Conservation (phyloP, 2,888 invertebrate species). For the Busseola fusca region DNA sequence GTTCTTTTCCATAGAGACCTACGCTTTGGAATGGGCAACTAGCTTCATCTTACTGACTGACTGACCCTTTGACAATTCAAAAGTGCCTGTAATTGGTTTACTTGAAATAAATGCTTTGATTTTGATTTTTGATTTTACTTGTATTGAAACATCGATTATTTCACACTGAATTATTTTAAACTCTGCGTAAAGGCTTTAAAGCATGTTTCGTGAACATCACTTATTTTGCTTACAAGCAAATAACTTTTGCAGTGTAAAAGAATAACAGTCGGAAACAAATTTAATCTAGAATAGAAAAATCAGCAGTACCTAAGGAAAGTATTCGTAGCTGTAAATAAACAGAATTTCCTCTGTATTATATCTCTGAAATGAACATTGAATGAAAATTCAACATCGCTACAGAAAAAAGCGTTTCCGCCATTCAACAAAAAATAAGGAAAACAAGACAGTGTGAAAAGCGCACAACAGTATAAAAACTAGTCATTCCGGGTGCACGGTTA, state of each 20-base stretch:
- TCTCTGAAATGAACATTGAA: not conserved
- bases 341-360: not conserved
- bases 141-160: not conserved
- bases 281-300: not conserved
- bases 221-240: not conserved
- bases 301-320: not conserved
- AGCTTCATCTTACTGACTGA: too few species aligned
- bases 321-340: not conserved
- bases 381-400: constrained; percentile 1
- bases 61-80: too few species aligned
- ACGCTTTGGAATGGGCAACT: too few species aligned
- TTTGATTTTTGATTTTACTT: too few species aligned
- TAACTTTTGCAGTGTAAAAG: not conserved
- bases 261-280: not conserved
- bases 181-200: not conserved
- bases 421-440: constrained; percentile 7
- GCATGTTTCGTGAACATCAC: not conserved
- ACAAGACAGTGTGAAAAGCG: constrained; percentile 40
- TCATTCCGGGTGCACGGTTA: constrained; percentile 54
- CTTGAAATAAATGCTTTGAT: too few species aligned
- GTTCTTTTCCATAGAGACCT: too few species aligned
- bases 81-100: too few species aligned
- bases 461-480: constrained; percentile 50
- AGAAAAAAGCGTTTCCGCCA: not conserved
- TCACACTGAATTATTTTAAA: not conserved